Percentiles rank a stretch among this genome's conserved stretches.
Conservation (phyloP, 2,797 vertebrate genomes). For the Eulemur rubriventer region DNA sequence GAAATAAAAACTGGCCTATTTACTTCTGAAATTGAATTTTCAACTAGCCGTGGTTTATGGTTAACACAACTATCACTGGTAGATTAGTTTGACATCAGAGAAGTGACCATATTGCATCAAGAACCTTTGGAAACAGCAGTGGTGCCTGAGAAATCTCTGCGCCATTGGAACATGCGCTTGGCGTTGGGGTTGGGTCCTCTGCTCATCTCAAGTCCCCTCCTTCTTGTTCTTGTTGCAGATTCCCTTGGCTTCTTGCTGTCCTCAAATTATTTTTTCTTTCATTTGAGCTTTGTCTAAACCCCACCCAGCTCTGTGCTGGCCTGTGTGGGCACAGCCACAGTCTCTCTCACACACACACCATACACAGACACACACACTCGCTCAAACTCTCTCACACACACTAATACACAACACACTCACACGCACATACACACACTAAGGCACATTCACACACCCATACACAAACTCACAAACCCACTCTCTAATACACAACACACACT, state of each 20-base stretch:
- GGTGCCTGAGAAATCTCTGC: background rate
- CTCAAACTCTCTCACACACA: no score
- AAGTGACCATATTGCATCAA: background rate
- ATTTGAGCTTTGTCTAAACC: no score
- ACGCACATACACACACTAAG: no score
- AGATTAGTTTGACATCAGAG: background rate
- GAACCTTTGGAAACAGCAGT: background rate
- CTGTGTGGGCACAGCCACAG: background rate
- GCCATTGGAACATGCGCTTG: accelerated
- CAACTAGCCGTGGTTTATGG: background rate
- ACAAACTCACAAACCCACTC: background rate
- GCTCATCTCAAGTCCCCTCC: accelerated
- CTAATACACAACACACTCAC: background rate
- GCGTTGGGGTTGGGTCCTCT: background rate
- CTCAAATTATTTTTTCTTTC: background rate
- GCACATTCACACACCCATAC: background rate
- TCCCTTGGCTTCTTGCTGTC: no score
- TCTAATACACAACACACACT: background rate
- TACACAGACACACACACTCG: background rate
- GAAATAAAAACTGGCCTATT: background rate
- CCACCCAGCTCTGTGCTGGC: background rate
- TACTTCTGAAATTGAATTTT: background rate
- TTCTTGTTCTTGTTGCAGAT: accelerated
- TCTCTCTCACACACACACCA: no score
- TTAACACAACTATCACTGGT: background rate